Evolutionary conservation across 2,888 invertebrate genomes (phyloP), one percentile per base, ranked within the genome.

Genomic region (Drosophila falleni): DNA sequence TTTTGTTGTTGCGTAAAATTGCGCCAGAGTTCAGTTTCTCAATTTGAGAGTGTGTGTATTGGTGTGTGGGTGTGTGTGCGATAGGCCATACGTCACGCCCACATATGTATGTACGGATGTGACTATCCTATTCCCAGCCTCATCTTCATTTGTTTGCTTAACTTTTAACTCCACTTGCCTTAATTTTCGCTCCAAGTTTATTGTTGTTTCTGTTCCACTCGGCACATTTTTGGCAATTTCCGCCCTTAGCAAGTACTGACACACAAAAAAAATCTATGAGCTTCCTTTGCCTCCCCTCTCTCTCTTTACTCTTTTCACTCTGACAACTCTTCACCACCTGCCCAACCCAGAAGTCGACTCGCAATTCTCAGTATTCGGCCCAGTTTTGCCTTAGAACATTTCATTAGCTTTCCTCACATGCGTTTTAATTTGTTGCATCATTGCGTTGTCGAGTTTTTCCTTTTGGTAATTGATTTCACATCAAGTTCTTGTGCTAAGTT

Each of bases 1-100:
- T 84, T 84, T 86, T 84, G 83, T 84, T 86, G 83, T 83, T 84
- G 84, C 86, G 86, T 76, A 86, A 84, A 84, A 83, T 82, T 84
- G 76, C 81, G 70, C 72, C 55, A 50, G 54, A 65, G 70, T 77
- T 81, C 74, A 77, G 80, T 80, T 80, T 61, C 64, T 49, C 42
- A 50, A 15, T 50, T 37, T 59, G 33, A 10, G 46, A 15, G 35
- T 54, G 44, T 42, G 26, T 46, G 50, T 46, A 13, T 5, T 55
- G 15, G 37, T 37, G 53, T 44, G 50, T n/a, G 11, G 31, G 41
- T 39, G 23, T 63, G 53, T 72, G 55, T 79, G 47, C 55, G 63
- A 56, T 75, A 81, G 81, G 80, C 81, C 75, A 74, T 82, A 71
- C 80, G 64, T 71, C 76, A 80, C 56, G 56, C 63, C 47, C 49